Base-by-base conservation (phyloP, 2,113 vertebrate species). In the Pampusana beccarii region DNA sequence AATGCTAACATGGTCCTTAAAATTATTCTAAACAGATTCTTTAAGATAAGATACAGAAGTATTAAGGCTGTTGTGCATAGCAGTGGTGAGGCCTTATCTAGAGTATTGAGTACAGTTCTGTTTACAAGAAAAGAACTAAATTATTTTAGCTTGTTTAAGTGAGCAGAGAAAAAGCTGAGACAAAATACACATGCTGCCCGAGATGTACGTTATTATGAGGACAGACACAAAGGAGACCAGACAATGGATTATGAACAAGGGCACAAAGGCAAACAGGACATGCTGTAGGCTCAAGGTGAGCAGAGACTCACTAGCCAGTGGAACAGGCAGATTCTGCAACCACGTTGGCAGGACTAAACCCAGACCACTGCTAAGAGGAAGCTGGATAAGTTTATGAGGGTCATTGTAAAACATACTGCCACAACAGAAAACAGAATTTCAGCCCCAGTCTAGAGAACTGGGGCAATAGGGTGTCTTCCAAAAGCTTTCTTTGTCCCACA, bases 21-120 rank as follows among this genome's bases (percentile, higher is more conserved):
- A 88, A 93, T 93, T 83, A 88, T 92, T 93, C 64, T 95, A 94
- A 97, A 95, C 91, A 96, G 87, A 96, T 96, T 86, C 46, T 88
- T 94, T 42, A 33, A 95, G 96, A 96, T 96, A 97, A 96, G 94
- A 97, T 94, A 95, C 46, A 72, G 67, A 90, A 84, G 58, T 34
- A 92, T 75, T 82, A 83, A 90, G 51, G 20, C 83, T 61, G 86
- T 46, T 90, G 54, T 70, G 73, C 60, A 56, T 60, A 86, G 75
- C 69, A 92, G 64, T 70, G 72, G 64, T 70, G 33, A 92, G 60
- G 56, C 20, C 88, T 96, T 95, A 93, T 94, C 96, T 92, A 21
- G 13, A 60, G 13, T 11, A 69, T 79, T 31, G 34, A 77, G n/a
- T 11, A 90, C 40, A 82, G 82, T 8, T 86, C 60, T 92, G 75